Evolutionary conservation across 2,797 vertebrate species (phyloP).

Genomic region (Taeniopygia guttata): DNA sequence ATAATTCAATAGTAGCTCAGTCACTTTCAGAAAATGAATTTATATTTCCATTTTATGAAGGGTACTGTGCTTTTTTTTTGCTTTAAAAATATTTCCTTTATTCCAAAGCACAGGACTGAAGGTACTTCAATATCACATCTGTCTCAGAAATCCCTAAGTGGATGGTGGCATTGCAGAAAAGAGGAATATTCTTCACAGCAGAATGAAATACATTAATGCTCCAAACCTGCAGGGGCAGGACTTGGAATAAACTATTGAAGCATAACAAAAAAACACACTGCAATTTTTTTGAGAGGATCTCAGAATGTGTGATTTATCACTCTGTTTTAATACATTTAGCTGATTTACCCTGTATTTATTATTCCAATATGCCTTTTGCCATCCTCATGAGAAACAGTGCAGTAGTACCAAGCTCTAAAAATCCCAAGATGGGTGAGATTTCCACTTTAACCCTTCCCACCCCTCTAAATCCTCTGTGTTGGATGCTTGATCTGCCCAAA

Average conservation of each 20-base stretch:
- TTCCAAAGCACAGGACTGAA: neutral
- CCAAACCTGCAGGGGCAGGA: neutral
- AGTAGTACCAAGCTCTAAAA: neutral
- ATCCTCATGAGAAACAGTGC: rapidly evolving
- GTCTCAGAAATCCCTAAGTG: neutral
- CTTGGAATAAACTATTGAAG: neutral
- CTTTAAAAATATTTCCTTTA: neutral
- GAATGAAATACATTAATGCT: neutral
- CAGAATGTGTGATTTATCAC: neutral
- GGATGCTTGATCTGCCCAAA: neutral
- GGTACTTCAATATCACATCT: neutral
- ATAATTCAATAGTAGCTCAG: neutral
- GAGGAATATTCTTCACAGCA: neutral
- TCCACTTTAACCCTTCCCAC: neutral
- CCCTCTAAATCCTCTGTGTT: rapidly evolving
- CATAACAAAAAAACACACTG: neutral
- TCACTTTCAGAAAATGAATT: neutral
- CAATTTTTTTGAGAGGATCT: neutral
- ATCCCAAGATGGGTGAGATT: neutral
- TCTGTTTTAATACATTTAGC: neutral
- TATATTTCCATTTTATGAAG: neutral
- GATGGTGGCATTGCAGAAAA: neutral
- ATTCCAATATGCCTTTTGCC: neutral
- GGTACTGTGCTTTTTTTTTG: neutral
- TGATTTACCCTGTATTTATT: neutral